Base-by-base conservation (phyloP, 2,888 invertebrate species). In the Aphodius sticticus region DNA sequence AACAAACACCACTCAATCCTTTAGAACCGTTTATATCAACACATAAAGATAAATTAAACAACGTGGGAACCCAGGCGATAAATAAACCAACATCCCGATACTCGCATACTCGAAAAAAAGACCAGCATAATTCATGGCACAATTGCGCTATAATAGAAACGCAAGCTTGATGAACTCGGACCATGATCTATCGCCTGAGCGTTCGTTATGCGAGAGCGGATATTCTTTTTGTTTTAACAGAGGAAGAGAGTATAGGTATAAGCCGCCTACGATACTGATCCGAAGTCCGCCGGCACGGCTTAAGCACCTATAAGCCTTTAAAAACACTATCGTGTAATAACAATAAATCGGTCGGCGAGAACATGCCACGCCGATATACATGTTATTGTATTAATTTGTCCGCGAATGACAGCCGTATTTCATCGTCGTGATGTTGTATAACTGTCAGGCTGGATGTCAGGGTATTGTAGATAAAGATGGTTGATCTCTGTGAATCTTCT, bases 381-480 rank as follows among this genome's bases (percentile, higher is more conserved):
- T 77, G 77, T 77, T 79, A 79, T 79, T 79, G 79, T 79, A 79
- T 79, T 79, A 79, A 79, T 79, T 79, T 79, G 78, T 78, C 74
- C 72, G 38, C 70, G 78, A 53, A 53, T 53, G 53, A 53, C 53
- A 53, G 53, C 4, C 53, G 12, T 53, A 53, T 53, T 53, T 53
- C 53, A 53, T 53, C 12, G 53, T 53, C 53, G 53, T 53, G 53
- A 53, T 53, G 53, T 53, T 53, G 53, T 53, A 53, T 9, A 53
- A 53, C 7, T 53, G 53, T 53, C 53, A n/a, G 12, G 53, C 1
- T 53, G 7, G 53, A 53, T 53, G 53, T 53, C 53, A 7, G 53
- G 53, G 7, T 53, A 53, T 53, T 53, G 53, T 12, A 53, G 53
- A 53, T 53, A 53, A 53, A 53, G 53, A 53, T 12, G 9, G 53